Base-by-base conservation (phyloP, 2,797 vertebrate genomes). In the Microhierax caerulescens region DNA sequence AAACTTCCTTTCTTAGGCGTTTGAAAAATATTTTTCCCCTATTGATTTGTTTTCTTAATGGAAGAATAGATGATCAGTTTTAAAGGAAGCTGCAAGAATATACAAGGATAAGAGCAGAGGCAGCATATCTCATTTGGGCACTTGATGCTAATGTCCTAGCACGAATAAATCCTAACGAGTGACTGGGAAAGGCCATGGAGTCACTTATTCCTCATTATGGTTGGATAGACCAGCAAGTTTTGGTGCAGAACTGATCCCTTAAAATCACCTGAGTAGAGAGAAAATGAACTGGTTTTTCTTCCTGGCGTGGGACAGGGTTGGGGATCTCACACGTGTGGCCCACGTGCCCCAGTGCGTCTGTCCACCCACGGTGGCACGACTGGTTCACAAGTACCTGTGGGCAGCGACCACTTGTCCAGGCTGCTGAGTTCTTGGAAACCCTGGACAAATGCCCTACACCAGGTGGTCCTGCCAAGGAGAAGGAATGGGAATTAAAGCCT, bases 311-410 rank as follows among this genome's bases (percentile, higher is more conserved):
- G 25, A 24, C 50, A 45, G 25, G 32, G 14, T 39, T 50, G 24
- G 6, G 70, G 16, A 21, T 9, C 32, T 51, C 51, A n/a, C 1
- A 2, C 2, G 0, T 2, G 0, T 25, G 48, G 36, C 23, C 28
- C 24, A 5, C 32, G 0, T 25, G 47, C n/a, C 51, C 25, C 30
- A 19, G 36, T 4, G 14, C 24, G 4, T 34, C 39, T 41, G 39
- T 41, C 39, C 39, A n/a, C 7, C 7, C 7, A 18, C 15, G 10
- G 27, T 1, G 1, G 11, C 15, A 11, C 2, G 2, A 36, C 30
- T 13, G 59, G 21, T 53, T 59, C 41, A 34, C 25, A 45, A 14
- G 23, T 22, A 21, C 6, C 22, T 37, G 5, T 5, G 4, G 25
- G 22, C 15, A n/a, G 19, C 17, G 59, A 61, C 13, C 22, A 9